Conservation (phyloP, 2,797 vertebrate genomes). For the Poecilia velifera region DNA sequence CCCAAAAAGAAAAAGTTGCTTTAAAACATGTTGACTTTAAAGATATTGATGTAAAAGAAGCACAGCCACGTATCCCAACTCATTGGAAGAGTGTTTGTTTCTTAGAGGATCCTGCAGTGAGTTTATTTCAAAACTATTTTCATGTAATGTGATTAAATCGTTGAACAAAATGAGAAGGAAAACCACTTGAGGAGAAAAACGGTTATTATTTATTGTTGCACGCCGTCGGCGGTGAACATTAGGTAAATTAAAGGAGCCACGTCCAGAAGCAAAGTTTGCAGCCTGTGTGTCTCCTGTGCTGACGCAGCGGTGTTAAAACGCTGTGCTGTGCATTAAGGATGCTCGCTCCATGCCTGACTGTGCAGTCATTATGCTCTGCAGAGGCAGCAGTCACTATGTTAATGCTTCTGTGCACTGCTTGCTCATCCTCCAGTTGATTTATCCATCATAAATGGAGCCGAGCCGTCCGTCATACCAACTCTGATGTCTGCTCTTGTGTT, state of each 20-base stretch:
- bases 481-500: constrained; percentile 1
- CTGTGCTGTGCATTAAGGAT: constrained; percentile 65
- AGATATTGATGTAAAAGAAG: too few relatives aligned
- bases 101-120: background rate
- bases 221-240: constrained; percentile 14
- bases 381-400: constrained; percentile 42
- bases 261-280: constrained; percentile 43
- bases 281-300: constrained; percentile 58
- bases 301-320: constrained; percentile 65
- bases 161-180: constrained; percentile 1
- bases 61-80: background rate
- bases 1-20: background rate
- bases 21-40: background rate
- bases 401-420: constrained; percentile 21
- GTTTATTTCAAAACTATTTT: background rate
- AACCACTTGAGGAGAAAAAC: background rate
- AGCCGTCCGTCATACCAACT: background rate
- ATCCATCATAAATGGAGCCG: background rate
- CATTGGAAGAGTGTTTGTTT: background rate
- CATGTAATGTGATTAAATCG: background rate
- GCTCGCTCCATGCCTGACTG: constrained; percentile 40
- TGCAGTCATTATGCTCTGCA: constrained; percentile 57
- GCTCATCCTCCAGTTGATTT: constrained; percentile 7
- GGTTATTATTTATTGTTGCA: background rate
- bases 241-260: constrained; percentile 33